phyloP scores from a whole-genome alignment of 2,888 invertebrate genomes.

The Noctua fimbriata region DNA sequence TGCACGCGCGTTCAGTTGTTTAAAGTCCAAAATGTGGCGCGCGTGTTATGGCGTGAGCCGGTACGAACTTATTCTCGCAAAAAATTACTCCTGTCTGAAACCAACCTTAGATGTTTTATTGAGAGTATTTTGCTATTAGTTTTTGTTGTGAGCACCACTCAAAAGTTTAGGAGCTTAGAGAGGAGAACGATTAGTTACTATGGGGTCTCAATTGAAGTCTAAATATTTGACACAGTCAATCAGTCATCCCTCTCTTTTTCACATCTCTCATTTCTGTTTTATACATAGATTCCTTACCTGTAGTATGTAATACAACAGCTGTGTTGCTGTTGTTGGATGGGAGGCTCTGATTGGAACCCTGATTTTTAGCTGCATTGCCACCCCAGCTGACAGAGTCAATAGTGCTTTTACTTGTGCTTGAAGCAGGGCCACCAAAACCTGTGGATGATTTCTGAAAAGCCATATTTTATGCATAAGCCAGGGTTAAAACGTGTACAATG shows the following conservation, averaged over 20 bases:
- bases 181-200: neutral
- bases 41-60: neutral
- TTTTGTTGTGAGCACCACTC: neutral
- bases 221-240: neutral
- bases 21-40: neutral
- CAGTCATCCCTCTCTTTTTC: neutral
- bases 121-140: neutral
- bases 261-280: neutral
- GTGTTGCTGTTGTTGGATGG: slow-evolving; percentile 81
- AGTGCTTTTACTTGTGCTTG: slow-evolving; percentile 84
- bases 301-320: slow-evolving; percentile 75
- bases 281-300: slow-evolving; percentile 67
- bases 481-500: too few species aligned
- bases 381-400: slow-evolving; percentile 82
- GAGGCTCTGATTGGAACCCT: slow-evolving; percentile 82
- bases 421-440: slow-evolving; percentile 73
- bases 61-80: neutral
- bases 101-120: too few species aligned
- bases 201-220: neutral
- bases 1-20: neutral
- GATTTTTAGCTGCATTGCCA: slow-evolving; percentile 76
- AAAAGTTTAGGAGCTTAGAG: neutral
- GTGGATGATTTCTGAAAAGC: slow-evolving; percentile 76
- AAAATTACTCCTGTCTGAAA: neutral
- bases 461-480: neutral